Conservation (phyloP, 2,113 vertebrate species). For the Zapus hudsonius region DNA sequence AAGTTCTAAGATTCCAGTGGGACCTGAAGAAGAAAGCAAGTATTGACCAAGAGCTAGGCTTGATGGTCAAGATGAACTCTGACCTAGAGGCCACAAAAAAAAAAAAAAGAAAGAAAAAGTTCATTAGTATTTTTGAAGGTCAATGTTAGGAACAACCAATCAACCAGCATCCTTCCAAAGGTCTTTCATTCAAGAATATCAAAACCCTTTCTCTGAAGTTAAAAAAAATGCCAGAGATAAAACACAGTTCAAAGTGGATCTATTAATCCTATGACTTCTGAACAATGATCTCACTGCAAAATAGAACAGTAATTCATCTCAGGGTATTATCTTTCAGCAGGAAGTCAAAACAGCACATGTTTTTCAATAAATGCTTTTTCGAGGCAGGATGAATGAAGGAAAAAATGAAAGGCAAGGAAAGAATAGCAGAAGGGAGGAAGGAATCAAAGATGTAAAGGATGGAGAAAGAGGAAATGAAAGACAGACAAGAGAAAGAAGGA, state of each 20-base stretch:
- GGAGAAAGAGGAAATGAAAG: neutral
- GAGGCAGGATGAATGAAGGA: slow-evolving; percentile 12
- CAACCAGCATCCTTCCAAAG: slow-evolving; percentile 35
- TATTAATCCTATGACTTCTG: slow-evolving; percentile 64
- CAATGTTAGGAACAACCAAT: neutral
- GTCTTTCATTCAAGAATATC: slow-evolving; percentile 40
- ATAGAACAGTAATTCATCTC: slow-evolving; percentile 64
- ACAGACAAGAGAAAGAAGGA: neutral
- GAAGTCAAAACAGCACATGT: slow-evolving; percentile 50
- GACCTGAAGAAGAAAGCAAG: neutral
- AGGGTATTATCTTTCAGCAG: slow-evolving; percentile 61
- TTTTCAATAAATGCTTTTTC: slow-evolving; percentile 49
- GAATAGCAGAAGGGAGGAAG: neutral
- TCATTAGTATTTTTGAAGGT: neutral
- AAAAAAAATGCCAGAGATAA: slow-evolving; percentile 71
- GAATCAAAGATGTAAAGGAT: neutral
- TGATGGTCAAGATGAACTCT: neutral
- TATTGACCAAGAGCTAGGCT: neutral
- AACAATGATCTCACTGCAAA: slow-evolving; percentile 66
- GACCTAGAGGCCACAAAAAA: neutral
- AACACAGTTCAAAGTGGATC: slow-evolving; percentile 66
- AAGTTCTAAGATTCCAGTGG: slow-evolving; percentile 12
- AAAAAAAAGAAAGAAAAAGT: neutral
- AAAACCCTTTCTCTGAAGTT: slow-evolving; percentile 26
- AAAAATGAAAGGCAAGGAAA: neutral